Evolutionary conservation across 2,888 invertebrate genomes (phyloP), one percentile per base, ranked within the genome.

Genomic region (Ischnura elegans): DNA sequence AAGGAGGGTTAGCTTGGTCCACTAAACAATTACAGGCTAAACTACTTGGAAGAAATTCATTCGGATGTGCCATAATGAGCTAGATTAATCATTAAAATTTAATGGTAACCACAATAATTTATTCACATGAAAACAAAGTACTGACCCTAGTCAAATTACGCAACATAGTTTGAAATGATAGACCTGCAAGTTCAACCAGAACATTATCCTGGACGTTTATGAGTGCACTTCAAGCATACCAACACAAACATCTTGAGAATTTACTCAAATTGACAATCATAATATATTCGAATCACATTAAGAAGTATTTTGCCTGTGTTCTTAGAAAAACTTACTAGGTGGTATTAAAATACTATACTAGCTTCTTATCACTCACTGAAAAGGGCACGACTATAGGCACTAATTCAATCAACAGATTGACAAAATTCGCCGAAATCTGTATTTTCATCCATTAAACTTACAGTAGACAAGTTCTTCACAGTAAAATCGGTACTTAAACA

Each of bases 401-500:
- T 86, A 90, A 61, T 61, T 90, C 61, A 51, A 66, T 90, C 61
- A 90, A 42, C 43, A 2, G 25, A 43, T 45, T 90, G 66, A 43
- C n/a, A 61, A 86, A 90, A 87, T 87, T 55, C 55, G 61, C 87
- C 36, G 42, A 87, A 55, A 61, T 36, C 51, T 87, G 25, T 55
- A 42, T 42, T 55, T 55, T 55, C 55, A 55, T 19, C 87, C 45
- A 90, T n/a, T 6, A 36, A 25, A 55, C 46, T 43, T 86, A 86
- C 86, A 86, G 25, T 86, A 5, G 86, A 55, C 61, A 61, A 45
- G n/a, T 43, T 29, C 29, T 90, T 42, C 16, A 43, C n/a, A 43
- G 42, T 43, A 66, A 90, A 90, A 90, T 90, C 43, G 43, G 47
- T 66, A 90, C 61, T 90, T 90, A n/a, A 61, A 90, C 90, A 87